Percentiles rank a stretch among this genome's conserved stretches.
Conservation (phyloP, 2,888 invertebrate species). For the Deroplatys truncata region DNA sequence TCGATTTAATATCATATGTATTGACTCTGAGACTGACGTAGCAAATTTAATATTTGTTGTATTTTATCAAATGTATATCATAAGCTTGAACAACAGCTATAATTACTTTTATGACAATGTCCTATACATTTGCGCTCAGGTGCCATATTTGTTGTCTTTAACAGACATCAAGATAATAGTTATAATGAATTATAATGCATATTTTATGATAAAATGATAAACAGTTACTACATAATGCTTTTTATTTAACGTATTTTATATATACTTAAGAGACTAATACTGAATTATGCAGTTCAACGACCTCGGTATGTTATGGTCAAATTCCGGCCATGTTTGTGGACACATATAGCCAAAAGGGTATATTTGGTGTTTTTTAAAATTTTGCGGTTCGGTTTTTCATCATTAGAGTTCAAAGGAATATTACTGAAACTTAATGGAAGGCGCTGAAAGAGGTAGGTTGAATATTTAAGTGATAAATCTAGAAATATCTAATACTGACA, state of each 20-base stretch:
- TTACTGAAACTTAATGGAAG: constrained; percentile 38
- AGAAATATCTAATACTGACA: constrained; percentile 25
- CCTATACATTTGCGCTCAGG: neutral
- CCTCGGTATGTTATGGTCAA: constrained; percentile 40
- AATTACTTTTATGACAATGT: neutral
- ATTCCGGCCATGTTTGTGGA: constrained; percentile 42
- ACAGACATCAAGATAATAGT: neutral
- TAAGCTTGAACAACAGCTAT: neutral
- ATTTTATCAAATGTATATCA: neutral
- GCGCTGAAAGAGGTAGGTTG: constrained; percentile 43
- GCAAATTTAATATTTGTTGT: no score
- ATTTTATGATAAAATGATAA: neutral
- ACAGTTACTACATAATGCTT: no score
- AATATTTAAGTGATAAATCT: constrained; percentile 25
- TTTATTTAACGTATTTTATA: no score
- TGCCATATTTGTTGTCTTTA: neutral
- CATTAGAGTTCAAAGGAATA: neutral
- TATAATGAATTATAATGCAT: neutral
- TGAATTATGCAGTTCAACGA: constrained; percentile 40
- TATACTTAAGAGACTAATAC: neutral
- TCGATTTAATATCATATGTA: no score
- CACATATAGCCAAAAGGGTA: constrained; percentile 37
- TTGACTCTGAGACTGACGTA: no score
- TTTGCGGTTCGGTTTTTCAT: constrained; percentile 32
- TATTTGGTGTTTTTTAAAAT: constrained; percentile 36